Conservation (phyloP, 1,140 invertebrate species). For the Goniozus legneri region DNA sequence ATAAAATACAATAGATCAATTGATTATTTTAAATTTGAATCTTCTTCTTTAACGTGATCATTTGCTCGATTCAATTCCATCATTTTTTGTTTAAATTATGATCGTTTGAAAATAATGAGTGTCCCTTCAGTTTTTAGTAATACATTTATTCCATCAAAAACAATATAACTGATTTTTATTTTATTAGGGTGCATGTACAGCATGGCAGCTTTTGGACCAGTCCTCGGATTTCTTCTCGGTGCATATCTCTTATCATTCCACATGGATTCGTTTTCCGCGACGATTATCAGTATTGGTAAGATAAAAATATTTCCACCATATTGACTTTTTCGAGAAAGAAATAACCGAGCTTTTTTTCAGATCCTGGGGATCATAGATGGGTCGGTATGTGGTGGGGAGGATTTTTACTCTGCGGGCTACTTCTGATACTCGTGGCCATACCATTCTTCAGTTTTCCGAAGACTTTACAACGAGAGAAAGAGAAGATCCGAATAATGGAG, state of each 20-base stretch:
- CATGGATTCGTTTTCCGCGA: constrained; percentile 76
- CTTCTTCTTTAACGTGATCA: too few species aligned
- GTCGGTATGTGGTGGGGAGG: constrained; percentile 96
- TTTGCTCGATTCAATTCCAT: too few species aligned
- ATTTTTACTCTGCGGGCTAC: constrained; percentile 76
- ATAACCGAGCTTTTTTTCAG: constrained; percentile 46
- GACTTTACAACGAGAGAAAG: constrained; percentile 73
- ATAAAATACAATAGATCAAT: too few species aligned
- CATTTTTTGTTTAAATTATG: too few species aligned
- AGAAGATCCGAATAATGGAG: constrained; percentile 75
- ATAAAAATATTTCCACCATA: constrained; percentile 6
- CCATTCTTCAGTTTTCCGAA: constrained; percentile 92
- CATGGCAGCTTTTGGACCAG: constrained; percentile 90
- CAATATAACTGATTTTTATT: too few species aligned
- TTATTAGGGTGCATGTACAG: constrained; percentile 83
- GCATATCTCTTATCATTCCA: constrained; percentile 88
- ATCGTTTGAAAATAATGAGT: too few species aligned
- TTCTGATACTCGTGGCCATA: constrained; percentile 78
- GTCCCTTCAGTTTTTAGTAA: too few species aligned
- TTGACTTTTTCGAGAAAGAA: neutral
- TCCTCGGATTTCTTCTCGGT: constrained; percentile 84
- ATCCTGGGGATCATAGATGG: constrained; percentile 79
- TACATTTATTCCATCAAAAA: too few species aligned
- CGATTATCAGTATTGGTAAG: constrained; percentile 70
- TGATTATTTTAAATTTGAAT: too few species aligned